Evolutionary conservation across 2,888 invertebrate species (phyloP), one percentile per base, ranked within the genome.

Genomic region (Aspidapion aeneum): DNA sequence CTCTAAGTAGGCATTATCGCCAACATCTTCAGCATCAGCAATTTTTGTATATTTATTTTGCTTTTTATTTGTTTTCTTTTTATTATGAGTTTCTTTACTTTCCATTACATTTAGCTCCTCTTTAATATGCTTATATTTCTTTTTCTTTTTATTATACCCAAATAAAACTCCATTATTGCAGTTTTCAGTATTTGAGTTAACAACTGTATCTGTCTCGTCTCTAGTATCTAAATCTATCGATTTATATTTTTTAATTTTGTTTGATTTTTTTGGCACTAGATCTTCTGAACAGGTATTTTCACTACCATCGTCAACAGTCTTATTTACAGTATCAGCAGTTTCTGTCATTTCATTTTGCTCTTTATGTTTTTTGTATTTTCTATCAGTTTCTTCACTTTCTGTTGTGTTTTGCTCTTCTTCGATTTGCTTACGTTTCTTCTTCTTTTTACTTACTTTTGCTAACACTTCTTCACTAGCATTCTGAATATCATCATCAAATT

Each of bases 351-450:
- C 3, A 35, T 35, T 35, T 35, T 35, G 35, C 3, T 35, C 5
- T 12, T 35, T 7, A 3, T 35, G 35, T 35, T 3, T 7, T 35
- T 12, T 35, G 12, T 3, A 35, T 35, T 35, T 35, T 35, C 35
- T 7, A 12, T 35, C n/a, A 35, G 12, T 35, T 35, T 7, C 35
- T 35, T 35, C 35, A 7, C 12, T 35, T 7, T 35, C 21, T 22
- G 18, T 18, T 58, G 17, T 21, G 19, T 21, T n/a, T 1, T 21
- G 22, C 18, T 1, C 16, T 22, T 48, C 16, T 50, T 58, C 50
- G 18, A n/a, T 35, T 18, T 60, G 48, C 5, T 60, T 60, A 18
- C 16, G 52, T 18, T 55, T 55, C 17, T 55, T 22, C 54, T 60
- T 60, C 19, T 60, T 60, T n/a, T 18, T 18, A 1, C 5, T 2